Percentiles rank a stretch among this genome's conserved stretches.
Conservation (phyloP, 2,797 vertebrate genomes). For the Macropodus opercularis region DNA sequence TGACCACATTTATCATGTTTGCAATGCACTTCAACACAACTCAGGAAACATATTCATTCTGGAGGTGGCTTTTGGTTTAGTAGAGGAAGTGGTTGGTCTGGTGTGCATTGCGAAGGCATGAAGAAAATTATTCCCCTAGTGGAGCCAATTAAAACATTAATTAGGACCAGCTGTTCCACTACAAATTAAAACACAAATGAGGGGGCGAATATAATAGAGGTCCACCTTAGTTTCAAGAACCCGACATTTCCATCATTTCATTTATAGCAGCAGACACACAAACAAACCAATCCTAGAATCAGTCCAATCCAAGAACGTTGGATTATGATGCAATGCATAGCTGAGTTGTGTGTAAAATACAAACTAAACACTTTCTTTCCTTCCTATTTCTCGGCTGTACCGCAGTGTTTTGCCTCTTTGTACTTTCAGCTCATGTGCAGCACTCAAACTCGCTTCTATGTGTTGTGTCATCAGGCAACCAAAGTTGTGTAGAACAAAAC, state of each 20-base stretch:
- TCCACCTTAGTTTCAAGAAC: slow-evolving; percentile 9
- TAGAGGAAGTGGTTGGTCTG: slow-evolving; percentile 14
- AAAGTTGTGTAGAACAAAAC: neutral
- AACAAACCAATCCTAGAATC: slow-evolving; percentile 12
- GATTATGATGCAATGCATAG: slow-evolving; percentile 8
- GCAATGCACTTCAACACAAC: slow-evolving; percentile 1
- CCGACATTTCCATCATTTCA: too few relatives aligned
- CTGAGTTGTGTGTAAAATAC: slow-evolving; percentile 20
- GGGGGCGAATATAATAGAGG: neutral
- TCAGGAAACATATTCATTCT: neutral
- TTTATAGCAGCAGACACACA: slow-evolving; percentile 8
- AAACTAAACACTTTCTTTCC: slow-evolving; percentile 11
- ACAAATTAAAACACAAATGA: slow-evolving; percentile 6
- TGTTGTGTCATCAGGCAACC: neutral
- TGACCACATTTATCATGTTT: neutral
- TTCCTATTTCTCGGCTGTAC: neutral
- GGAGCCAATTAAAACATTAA: slow-evolving; percentile 41
- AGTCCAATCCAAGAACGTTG: neutral
- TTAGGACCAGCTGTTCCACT: slow-evolving; percentile 41
- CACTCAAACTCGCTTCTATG: neutral
- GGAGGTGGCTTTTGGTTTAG: neutral
- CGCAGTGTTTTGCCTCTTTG: neutral
- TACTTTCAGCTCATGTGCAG: neutral
- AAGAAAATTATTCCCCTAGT: slow-evolving; percentile 24
- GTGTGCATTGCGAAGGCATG: slow-evolving; percentile 26